These are phyloP conservation scores for Baccha elongata DNA, from an alignment of 2,888 invertebrate genomes.

Conservation along the genomic window DNA sequence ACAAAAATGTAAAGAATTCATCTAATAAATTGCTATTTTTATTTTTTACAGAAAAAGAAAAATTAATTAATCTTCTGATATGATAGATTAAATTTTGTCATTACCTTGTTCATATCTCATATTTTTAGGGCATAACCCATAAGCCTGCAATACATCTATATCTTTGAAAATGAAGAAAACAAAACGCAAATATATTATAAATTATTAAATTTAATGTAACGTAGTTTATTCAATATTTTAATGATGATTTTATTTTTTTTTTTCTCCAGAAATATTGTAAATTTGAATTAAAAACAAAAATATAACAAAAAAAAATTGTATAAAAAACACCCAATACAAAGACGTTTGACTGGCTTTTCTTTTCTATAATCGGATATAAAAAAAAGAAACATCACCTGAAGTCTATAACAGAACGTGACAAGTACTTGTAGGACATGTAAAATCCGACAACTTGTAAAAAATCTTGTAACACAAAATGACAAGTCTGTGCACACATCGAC, in stretches of 20 bases:
- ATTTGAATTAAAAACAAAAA: constrained; percentile 62
- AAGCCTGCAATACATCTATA: constrained; percentile 54
- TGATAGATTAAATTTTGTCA: constrained; percentile 36
- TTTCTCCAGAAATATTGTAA: constrained; percentile 61
- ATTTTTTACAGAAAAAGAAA: constrained; percentile 5
- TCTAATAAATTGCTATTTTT: constrained; percentile 12
- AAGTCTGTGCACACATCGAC: no score
- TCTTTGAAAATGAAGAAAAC: constrained; percentile 28
- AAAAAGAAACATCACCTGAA: no score
- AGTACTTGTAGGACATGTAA: no score
- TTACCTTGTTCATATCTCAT: constrained; percentile 55
- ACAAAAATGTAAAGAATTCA: constrained; percentile 9
- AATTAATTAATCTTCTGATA: constrained; percentile 28
- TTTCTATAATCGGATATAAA: no score
- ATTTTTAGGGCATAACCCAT: constrained; percentile 25
- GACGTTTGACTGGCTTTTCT: no score
- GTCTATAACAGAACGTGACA: no score
- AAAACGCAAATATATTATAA: constrained; percentile 42
- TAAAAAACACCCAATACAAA: constrained; percentile 47
- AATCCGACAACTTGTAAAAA: no score
- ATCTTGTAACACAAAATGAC: no score
- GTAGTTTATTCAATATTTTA: constrained; percentile 63
- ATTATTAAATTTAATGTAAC: constrained; percentile 64
- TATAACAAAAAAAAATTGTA: constrained; percentile 38
- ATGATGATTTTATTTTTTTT: constrained; percentile 45